A percentile compares a stretch with the other conserved stretches of the same genome.
phyloP scores from a whole-genome alignment of 2,113 vertebrate genomes.

The Myotis davidii region DNA sequence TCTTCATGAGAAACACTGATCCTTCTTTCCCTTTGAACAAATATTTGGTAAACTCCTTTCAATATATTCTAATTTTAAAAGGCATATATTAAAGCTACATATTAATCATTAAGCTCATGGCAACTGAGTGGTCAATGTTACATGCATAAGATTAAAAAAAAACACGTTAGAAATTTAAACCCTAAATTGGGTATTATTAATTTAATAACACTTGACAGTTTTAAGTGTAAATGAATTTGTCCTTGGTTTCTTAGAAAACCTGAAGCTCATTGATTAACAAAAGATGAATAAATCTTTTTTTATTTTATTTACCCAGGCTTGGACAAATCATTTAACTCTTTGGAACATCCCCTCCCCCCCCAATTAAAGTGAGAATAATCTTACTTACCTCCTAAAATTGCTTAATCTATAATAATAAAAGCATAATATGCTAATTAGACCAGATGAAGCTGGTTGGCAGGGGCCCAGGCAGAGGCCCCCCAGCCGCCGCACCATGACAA shows the following conservation, averaged over 20 bases:
- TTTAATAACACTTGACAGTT: not conserved
- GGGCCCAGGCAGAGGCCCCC: too few species aligned
- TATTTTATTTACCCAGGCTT: not conserved
- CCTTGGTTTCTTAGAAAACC: constrained; percentile 4
- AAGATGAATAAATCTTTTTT: not conserved
- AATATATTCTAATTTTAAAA: constrained; percentile 52
- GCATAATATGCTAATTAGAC: too few species aligned
- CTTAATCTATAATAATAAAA: too few species aligned
- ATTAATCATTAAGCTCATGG: constrained; percentile 35
- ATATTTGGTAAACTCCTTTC: constrained; percentile 59
- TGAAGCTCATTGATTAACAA: not conserved
- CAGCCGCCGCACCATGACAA: too few species aligned
- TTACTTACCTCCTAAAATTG: not conserved
- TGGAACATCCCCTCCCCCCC: not conserved
- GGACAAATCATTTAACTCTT: not conserved
- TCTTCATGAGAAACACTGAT: not conserved
- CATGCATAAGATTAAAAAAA: constrained; percentile 9
- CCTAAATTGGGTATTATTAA: not conserved
- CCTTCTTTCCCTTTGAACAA: constrained; percentile 52
- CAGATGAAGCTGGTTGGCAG: too few species aligned
- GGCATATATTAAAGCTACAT: not conserved
- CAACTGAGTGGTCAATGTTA: not conserved
- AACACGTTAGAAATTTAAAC: not conserved
- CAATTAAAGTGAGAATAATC: not conserved
- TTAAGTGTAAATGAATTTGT: not conserved